Evolutionary conservation across 1,140 invertebrate species (phyloP), one percentile per base, ranked within the genome.

Genomic region (Eumeta japonica): DNA sequence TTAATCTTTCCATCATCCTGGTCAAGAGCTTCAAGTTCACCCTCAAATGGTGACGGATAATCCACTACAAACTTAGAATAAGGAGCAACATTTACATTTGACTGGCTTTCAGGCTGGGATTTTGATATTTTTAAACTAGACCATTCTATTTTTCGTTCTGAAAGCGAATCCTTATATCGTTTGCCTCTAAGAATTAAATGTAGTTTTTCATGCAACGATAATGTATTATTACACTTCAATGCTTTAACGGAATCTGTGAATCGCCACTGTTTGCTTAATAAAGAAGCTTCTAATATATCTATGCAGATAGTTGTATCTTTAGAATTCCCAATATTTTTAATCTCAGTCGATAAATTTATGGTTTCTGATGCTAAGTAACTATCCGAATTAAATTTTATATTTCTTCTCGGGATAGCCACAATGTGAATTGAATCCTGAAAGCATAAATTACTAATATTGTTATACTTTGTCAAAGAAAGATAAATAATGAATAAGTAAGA

Each of bases 251-350:
- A 45, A 10, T 52, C 47, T 3, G 55, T 60, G 7, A 77, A 45
- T 11, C 39, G 53, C 75, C 75, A 77, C 37, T 64, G 67, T 13
- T 68, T 50, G 37, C 75, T 75, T 10, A 77, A 39, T n/a, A 77
- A 35, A 1, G 72, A 68, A 0, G 60, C 58, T 39, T 77, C 72
- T 32, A 75, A 41, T 3, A 74, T 37, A 44, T 75, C 62, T 14
- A 74, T 28, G 5, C 40, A 33, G 3, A 70, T 41, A 10, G 58
- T 47, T 3, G 64, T 58, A 5, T 62, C 55, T 30, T 65, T 70
- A 34, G 66, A 65, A 14, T 58, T 54, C 35, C 62, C 64, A 10
- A 70, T 52, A 47, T 77, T 76, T 49, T 75, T 75, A 3, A 76
- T 46, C 52, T 76, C 72, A 5, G 73, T 48, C 0, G 67, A 55